A percentile compares a stretch with the other conserved stretches of the same genome.
Evolutionary conservation across 2,797 vertebrate species (phyloP).

Genomic region (Margarornis squamiger): DNA sequence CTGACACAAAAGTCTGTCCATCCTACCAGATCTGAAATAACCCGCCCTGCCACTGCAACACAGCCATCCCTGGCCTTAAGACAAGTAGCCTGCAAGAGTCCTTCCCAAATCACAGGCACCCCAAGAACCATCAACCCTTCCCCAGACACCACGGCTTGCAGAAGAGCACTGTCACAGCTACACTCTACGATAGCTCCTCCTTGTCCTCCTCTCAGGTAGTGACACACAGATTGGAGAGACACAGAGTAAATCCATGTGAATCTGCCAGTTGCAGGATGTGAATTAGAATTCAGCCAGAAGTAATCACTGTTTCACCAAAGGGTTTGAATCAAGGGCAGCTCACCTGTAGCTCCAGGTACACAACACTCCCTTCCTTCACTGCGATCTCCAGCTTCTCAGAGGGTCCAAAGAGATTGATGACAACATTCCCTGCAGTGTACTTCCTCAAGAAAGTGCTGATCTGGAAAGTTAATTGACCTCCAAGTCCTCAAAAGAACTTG

Average conservation of each 20-base stretch:
- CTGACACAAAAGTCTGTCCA: not conserved
- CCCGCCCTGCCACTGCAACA: not conserved
- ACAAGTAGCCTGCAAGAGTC: not conserved
- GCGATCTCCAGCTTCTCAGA: not conserved
- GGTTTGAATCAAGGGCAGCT: not conserved
- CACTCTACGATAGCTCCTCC: accelerated
- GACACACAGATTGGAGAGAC: not conserved
- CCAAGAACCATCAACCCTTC: not conserved
- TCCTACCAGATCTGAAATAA: not conserved
- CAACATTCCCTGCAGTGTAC: not conserved
- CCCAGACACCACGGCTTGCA: not conserved
- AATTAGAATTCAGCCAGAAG: not conserved
- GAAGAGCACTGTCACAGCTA: not conserved
- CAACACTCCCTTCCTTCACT: accelerated
- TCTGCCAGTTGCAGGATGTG: not conserved
- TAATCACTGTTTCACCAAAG: not conserved
- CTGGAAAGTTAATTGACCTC: not conserved
- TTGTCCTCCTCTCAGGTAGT: not conserved
- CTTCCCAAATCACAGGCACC: not conserved
- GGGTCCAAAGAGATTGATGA: accelerated
- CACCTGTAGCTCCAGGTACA: not conserved
- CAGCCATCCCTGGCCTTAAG: not conserved
- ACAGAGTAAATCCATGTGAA: not conserved
- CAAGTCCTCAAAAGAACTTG: not conserved
- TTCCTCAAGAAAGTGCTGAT: not conserved